phyloP scores from a whole-genome alignment of 1,140 invertebrate genomes.

The Drosophila gunungcola region DNA sequence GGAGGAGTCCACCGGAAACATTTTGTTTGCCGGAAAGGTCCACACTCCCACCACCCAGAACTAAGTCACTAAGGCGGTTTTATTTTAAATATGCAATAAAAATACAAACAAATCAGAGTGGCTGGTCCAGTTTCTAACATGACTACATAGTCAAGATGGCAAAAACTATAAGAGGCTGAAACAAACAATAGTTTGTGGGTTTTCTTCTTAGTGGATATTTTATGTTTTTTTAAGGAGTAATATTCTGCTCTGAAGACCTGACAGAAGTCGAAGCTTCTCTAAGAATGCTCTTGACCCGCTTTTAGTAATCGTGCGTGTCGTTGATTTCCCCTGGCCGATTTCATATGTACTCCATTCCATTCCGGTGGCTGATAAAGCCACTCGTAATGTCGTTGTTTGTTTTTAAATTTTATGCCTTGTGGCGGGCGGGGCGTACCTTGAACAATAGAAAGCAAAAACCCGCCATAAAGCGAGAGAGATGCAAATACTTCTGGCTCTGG shows the following conservation, averaged over 20 bases:
- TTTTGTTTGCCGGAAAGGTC: conserved; percentile 90
- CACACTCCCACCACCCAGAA: conserved; percentile 85
- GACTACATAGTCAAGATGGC: no score
- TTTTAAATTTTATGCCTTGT: conserved; percentile 5
- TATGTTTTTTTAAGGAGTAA: no score
- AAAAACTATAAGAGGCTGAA: no score
- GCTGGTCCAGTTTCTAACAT: no score
- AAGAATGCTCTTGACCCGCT: conserved; percentile 50
- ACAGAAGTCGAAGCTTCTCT: neutral
- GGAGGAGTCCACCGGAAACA: conserved; percentile 89
- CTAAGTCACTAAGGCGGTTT: neutral
- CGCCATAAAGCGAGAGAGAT: conserved; percentile 18
- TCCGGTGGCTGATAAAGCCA: conserved; percentile 45
- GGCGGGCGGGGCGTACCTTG: conserved; percentile 1
- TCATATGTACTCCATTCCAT: neutral
- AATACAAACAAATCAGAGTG: conserved; percentile 1
- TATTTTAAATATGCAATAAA: conserved; percentile 44
- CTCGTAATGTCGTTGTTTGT: conserved; percentile 16
- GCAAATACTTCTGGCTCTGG: conserved; percentile 30
- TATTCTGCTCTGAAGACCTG: neutral
- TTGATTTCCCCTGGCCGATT: conserved; percentile 5
- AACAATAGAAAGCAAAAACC: conserved; percentile 22
- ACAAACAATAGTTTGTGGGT: no score
- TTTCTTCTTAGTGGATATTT: no score
- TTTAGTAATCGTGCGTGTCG: conserved; percentile 35